Percentiles rank a stretch among this genome's conserved stretches.
Evolutionary conservation across 2,113 vertebrate species (phyloP).

Genomic region (Callithrix jacchus): DNA sequence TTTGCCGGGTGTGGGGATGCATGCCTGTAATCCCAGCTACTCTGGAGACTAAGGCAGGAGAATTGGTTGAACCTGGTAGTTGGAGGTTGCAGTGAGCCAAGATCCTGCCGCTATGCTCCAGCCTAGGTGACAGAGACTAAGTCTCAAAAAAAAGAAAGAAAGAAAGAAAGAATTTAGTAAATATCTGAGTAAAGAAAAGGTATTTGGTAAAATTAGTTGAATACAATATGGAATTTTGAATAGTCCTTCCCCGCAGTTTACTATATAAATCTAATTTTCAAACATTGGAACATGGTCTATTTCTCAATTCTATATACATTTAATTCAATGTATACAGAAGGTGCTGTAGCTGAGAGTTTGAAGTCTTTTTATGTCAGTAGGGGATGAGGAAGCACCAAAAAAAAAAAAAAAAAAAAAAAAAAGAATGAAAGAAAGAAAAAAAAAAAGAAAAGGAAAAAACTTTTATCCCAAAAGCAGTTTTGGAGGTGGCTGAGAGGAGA

Average conservation of each 20-base stretch:
- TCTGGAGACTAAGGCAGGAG: too few species aligned
- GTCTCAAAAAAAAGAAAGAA: too few species aligned
- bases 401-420: neutral
- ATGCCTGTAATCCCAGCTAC: too few species aligned
- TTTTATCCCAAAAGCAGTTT: neutral
- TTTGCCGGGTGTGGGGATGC: too few species aligned
- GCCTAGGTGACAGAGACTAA: too few species aligned
- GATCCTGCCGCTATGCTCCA: too few species aligned
- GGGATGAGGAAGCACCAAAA: neutral
- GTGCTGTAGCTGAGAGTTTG: neutral
- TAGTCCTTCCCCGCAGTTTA: neutral
- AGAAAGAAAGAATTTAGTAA: neutral
- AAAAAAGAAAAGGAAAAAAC: too few species aligned
- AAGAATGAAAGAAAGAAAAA: accelerated
- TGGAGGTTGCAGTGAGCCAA: too few species aligned
- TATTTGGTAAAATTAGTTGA: neutral
- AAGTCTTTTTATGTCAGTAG: neutral
- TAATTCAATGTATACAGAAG: neutral
- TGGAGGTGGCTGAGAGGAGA: slow-evolving; percentile 56
- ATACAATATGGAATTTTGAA: neutral
- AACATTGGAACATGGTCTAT: neutral
- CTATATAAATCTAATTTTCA: neutral
- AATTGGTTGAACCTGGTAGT: too few species aligned
- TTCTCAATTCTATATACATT: neutral
- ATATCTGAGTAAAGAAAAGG: neutral